Evolutionary conservation across 2,113 vertebrate species (phyloP), one percentile per base, ranked within the genome.

Genomic region (Mugil cephalus): DNA sequence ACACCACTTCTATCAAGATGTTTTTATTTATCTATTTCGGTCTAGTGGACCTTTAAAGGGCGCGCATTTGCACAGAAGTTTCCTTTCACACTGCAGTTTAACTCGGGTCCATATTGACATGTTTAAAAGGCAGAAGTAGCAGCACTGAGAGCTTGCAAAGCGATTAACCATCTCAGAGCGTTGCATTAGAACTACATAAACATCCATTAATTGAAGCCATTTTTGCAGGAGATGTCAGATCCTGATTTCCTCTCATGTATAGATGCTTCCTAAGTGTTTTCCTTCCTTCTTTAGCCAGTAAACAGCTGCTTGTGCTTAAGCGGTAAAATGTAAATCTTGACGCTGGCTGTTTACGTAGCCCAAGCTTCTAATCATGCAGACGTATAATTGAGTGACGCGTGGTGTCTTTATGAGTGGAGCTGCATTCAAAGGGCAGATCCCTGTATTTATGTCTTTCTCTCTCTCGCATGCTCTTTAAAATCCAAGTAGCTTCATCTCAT

Each of bases 291-390:
- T 65, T 14, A 53, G 90, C 74, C 90, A 77, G 88, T 93, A 93
- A 94, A 92, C 93, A 94, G 92, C 92, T 93, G 93, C 91, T 92
- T 92, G 92, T 87, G 91, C 92, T 93, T 93, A 93, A 91, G 90
- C 87, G 65, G 92, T 91, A 90, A 93, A 93, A 94, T 93, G 93
- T 94, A 93, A 92, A 93, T 94, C 91, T 94, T 89, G 84, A 93
- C 88, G 89, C 88, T 89, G 92, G 91, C 89, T 93, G 93, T 94
- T 94, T 94, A 94, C 82, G 91, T 88, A 93, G 88, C 87, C 87
- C 93, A 92, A 88, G 93, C 93, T 94, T 94, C 91, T 94, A 94
- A 94, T 94, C 93, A 94, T 88, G 92, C 90, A 89, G 90, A 93
- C 90, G 55, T 93, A 91, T 93, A 94, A 94, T 92, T 93, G 92